These are phyloP conservation scores for Alces alces DNA, from an alignment of 2,113 vertebrate genomes.

Conservation along the genomic window DNA sequence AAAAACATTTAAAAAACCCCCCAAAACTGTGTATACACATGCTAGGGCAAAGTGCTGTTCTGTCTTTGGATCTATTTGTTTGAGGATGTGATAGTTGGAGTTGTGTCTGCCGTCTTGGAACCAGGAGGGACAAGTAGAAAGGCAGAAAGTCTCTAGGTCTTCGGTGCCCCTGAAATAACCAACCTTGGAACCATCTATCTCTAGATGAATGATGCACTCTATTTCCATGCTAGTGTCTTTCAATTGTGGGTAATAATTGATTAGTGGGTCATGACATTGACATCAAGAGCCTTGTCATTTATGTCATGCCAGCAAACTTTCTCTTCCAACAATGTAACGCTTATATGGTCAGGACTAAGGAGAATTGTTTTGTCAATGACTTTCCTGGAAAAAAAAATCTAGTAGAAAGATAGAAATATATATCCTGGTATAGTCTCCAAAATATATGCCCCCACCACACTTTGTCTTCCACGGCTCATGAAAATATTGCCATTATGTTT, in stretches of 20 bases:
- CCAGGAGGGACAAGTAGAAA: neutral
- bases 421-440: neutral
- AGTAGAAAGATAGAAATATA: neutral
- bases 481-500: neutral
- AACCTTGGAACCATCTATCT: neutral
- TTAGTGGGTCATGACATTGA: neutral
- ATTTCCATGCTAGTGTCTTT: neutral
- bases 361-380: neutral
- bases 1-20: neutral
- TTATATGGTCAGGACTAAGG: neutral
- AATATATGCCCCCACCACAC: neutral
- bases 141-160: neutral
- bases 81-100: neutral
- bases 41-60: neutral
- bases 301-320: neutral
- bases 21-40: neutral
- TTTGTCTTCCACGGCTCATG: neutral
- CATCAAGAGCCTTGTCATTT: neutral
- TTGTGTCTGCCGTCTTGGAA: neutral
- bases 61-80: neutral
- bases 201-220: neutral
- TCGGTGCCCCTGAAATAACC: neutral
- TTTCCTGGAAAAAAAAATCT: neutral
- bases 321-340: neutral
- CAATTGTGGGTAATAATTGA: neutral